These are phyloP conservation scores for Acrocephalus arundinaceus DNA, from an alignment of 2,113 vertebrate genomes.

Conservation along the genomic window DNA sequence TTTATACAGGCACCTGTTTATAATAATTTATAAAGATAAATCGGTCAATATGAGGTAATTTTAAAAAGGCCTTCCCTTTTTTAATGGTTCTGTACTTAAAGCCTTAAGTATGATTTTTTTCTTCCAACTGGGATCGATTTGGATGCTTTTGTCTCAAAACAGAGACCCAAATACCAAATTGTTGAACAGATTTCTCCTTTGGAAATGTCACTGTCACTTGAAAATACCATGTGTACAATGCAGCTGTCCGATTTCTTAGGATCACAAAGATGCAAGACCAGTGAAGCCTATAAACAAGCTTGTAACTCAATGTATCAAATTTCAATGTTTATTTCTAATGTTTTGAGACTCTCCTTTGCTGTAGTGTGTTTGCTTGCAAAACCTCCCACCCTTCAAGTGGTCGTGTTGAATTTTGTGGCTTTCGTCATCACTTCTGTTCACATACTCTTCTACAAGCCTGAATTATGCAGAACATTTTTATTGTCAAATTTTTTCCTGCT, in stretches of 20 bases:
- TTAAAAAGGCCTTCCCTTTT: background rate
- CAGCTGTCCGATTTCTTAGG: constrained; percentile 34
- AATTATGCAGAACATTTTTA: constrained; percentile 10
- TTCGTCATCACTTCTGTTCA: constrained; percentile 52
- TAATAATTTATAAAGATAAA: background rate
- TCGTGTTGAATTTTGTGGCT: constrained; percentile 32
- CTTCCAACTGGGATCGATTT: background rate
- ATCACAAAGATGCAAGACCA: background rate
- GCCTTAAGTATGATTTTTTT: background rate
- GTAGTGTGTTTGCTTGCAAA: constrained; percentile 24
- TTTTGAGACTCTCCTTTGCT: constrained; percentile 14
- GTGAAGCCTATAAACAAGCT: constrained; percentile 10
- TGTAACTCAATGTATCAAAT: background rate
- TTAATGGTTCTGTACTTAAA: background rate
- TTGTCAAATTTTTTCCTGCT: background rate
- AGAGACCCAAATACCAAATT: constrained; percentile 20
- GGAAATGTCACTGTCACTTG: constrained; percentile 39
- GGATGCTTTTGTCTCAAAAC: background rate
- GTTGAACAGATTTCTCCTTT: constrained; percentile 22
- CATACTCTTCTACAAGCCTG: background rate
- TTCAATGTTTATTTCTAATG: constrained; percentile 42
- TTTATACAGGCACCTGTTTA: background rate
- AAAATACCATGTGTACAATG: constrained; percentile 20
- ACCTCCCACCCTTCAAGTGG: background rate
- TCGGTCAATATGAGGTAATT: background rate